phyloP scores from a whole-genome alignment of 2,113 vertebrate genomes.

The Serinus canaria region DNA sequence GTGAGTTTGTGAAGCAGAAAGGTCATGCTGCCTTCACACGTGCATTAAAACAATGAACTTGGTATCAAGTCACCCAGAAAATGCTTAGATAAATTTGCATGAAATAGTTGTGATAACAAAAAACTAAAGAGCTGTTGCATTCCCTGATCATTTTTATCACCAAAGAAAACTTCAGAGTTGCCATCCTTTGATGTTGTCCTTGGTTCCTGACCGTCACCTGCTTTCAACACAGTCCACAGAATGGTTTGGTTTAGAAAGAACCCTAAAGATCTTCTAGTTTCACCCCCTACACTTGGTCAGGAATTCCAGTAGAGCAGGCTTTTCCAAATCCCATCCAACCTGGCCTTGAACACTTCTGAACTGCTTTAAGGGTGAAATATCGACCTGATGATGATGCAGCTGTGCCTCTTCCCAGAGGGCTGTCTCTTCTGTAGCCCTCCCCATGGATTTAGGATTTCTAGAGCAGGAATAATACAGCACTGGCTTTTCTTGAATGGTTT shows the following conservation, averaged over 20 bases:
- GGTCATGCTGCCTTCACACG: neutral
- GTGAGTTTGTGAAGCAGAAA: neutral
- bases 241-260: neutral
- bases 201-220: neutral
- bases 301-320: neutral
- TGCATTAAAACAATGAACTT: neutral
- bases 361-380: neutral
- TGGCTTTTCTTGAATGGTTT: neutral
- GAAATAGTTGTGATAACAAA: neutral
- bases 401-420: neutral
- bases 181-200: neutral
- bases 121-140: rapidly evolving
- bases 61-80: neutral
- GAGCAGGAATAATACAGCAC: neutral
- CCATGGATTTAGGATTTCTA: rapidly evolving
- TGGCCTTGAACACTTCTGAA: neutral
- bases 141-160: rapidly evolving
- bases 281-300: neutral
- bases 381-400: neutral
- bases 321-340: neutral
- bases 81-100: neutral
- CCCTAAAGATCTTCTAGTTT: neutral
- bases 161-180: neutral
- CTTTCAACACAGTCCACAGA: neutral
- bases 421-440: neutral